Percentiles rank a stretch among this genome's conserved stretches.
Evolutionary conservation across 2,888 invertebrate genomes (phyloP).

Genomic region (Cetonia aurata): DNA sequence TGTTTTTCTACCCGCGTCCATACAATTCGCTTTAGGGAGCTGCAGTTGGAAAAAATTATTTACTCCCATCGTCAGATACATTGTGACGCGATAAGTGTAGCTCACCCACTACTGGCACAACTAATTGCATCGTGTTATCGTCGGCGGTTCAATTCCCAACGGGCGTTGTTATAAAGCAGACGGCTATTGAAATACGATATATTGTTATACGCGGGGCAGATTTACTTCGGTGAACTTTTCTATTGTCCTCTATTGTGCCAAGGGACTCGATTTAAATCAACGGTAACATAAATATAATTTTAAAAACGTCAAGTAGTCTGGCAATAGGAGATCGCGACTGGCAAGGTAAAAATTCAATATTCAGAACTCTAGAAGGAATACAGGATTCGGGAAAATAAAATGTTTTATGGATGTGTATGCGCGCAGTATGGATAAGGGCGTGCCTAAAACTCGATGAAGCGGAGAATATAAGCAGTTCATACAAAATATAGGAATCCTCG

Average conservation of each 20-base stretch:
- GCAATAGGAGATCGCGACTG: background rate
- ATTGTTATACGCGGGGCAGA: no score
- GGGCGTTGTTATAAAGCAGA: background rate
- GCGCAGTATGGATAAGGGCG: background rate
- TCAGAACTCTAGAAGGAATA: conserved; percentile 4
- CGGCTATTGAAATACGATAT: no score
- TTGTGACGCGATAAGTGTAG: conserved; percentile 1
- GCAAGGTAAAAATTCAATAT: conserved; percentile 17
- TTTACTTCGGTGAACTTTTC: no score
- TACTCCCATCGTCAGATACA: background rate
- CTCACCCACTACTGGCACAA: background rate
- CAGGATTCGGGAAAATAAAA: background rate
- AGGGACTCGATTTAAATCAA: no score
- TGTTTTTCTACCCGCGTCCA: no score
- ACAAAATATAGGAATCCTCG: conserved; percentile 1
- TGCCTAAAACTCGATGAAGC: conserved; percentile 4
- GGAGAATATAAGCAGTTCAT: background rate
- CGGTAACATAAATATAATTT: background rate
- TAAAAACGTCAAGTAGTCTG: background rate
- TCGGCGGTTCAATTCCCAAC: background rate
- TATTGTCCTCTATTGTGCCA: no score
- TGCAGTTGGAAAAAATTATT: background rate
- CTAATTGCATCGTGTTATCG: background rate
- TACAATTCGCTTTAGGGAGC: no score
- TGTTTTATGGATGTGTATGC: conserved; percentile 4